Evolutionary conservation across 2,888 invertebrate genomes (phyloP), one percentile per base, ranked within the genome.

Genomic region (Leucania comma): DNA sequence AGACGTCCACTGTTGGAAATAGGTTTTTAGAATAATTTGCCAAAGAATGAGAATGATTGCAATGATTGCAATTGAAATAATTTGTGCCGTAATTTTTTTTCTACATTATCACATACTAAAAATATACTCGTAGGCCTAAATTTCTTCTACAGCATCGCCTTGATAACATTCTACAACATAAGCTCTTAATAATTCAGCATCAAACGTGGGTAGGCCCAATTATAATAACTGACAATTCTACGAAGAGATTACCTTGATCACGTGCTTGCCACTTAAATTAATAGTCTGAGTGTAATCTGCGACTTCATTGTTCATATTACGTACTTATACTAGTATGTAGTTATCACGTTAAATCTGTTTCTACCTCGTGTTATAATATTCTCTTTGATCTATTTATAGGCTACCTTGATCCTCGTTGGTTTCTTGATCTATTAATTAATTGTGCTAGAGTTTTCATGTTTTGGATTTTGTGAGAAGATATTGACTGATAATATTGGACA

Each of bases 221-320:
- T 77, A 70, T 56, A 63, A 66, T 60, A 59, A 46, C 42, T 38
- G 42, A 72, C 58, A 62, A 53, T 72, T 73, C 42, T 53, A n/a
- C 6, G 48, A 62, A 53, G 46, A 61, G 60, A 75, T 75, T 73
- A 74, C 42, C 53, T 75, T 26, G 29, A 72, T 79, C 73, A 75
- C 62, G 62, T 53, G 63, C 59, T 59, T 32, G 56, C 10, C 51
- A 56, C 59, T 59, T 48, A 74, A 35, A 51, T 75, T 66, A 79
- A 73, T 73, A 66, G 22, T 56, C 60, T 48, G 38, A 22, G 26
- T 38, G 48, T 68, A 61, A 80, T 77, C 74, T 67, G 61, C 4
- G 59, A 70, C 54, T 59, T 77, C 48, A 77, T 77, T 54, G 71
- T 63, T 74, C 64, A 26, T 51, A 51, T 70, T n/a, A 70, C 24